phyloP scores from a whole-genome alignment of 1,140 invertebrate genomes.

The Ceratina australensis region DNA sequence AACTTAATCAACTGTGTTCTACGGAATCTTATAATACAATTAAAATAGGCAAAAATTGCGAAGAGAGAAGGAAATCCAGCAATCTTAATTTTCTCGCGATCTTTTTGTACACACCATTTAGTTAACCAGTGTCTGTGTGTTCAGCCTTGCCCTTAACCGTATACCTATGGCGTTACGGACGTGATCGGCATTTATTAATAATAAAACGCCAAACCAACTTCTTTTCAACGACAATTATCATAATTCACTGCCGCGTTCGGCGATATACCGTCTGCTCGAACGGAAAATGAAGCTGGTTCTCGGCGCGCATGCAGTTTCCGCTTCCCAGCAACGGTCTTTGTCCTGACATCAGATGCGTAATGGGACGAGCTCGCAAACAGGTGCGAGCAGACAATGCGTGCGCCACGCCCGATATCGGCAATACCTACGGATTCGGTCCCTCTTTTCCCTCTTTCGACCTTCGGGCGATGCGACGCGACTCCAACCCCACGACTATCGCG shows the following conservation, averaged over 20 bases:
- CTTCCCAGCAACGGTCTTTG: slow-evolving; percentile 46
- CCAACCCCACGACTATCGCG: not conserved
- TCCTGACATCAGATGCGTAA: slow-evolving; percentile 52
- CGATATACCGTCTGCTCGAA: slow-evolving; percentile 18
- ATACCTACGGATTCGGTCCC: slow-evolving; percentile 49
- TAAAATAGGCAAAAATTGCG: too few relatives aligned
- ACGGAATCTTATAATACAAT: not conserved
- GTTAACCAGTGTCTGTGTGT: too few relatives aligned
- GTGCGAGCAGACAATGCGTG: slow-evolving; percentile 43
- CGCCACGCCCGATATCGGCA: slow-evolving; percentile 48
- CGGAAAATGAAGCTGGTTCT: slow-evolving; percentile 27
- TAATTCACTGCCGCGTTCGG: not conserved
- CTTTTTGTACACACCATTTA: too few relatives aligned
- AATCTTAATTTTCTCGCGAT: too few relatives aligned
- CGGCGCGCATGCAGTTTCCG: slow-evolving; percentile 36
- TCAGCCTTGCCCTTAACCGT: too few relatives aligned
- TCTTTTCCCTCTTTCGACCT: slow-evolving; percentile 32
- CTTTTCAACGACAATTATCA: slow-evolving; percentile 17
- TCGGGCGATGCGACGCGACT: slow-evolving; percentile 17
- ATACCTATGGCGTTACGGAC: too few relatives aligned
- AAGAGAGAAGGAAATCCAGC: too few relatives aligned
- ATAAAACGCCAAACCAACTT: slow-evolving; percentile 11
- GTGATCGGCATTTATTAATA: not conserved
- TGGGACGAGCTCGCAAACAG: slow-evolving; percentile 43
- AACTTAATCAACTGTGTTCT: not conserved